A percentile compares a stretch with the other conserved stretches of the same genome.
Evolutionary conservation across 2,113 vertebrate genomes (phyloP).

Genomic region (Trogon surrucura): DNA sequence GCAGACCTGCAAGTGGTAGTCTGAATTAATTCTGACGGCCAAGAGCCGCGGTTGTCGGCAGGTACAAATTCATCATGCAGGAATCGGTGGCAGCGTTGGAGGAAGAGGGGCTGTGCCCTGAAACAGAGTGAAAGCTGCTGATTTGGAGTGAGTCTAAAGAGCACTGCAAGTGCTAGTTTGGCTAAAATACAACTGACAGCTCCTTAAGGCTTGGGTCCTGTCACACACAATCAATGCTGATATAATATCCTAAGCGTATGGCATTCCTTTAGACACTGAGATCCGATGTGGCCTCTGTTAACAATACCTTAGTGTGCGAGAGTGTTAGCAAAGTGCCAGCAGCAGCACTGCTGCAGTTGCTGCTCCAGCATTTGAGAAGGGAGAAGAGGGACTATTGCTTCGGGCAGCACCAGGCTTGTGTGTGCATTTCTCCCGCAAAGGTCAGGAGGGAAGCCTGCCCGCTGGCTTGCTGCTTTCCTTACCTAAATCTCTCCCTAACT

Average conservation of each 20-base stretch:
- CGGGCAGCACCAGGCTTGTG: fast-evolving
- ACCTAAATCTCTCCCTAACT: not conserved
- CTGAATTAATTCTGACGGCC: not conserved
- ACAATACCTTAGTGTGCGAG: too few relatives aligned
- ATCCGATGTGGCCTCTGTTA: not conserved
- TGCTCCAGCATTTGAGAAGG: not conserved
- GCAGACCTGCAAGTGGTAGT: not conserved
- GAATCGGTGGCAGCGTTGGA: fast-evolving
- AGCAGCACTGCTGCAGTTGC: not conserved
- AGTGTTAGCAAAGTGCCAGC: not conserved
- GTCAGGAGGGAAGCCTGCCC: not conserved
- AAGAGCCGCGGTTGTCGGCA: not conserved
- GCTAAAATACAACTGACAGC: not conserved
- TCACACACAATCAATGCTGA: not conserved
- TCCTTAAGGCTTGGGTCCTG: not conserved
- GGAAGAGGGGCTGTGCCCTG: fast-evolving
- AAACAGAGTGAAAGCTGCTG: not conserved
- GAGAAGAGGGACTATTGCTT: not conserved
- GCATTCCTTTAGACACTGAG: not conserved
- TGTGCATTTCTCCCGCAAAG: fast-evolving
- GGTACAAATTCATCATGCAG: not conserved
- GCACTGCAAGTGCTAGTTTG: not conserved
- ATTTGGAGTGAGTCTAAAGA: not conserved
- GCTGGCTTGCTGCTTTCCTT: not conserved
- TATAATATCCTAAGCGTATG: not conserved